Conservation (phyloP, 1,140 invertebrate species). For the Bicyclus anynana region DNA sequence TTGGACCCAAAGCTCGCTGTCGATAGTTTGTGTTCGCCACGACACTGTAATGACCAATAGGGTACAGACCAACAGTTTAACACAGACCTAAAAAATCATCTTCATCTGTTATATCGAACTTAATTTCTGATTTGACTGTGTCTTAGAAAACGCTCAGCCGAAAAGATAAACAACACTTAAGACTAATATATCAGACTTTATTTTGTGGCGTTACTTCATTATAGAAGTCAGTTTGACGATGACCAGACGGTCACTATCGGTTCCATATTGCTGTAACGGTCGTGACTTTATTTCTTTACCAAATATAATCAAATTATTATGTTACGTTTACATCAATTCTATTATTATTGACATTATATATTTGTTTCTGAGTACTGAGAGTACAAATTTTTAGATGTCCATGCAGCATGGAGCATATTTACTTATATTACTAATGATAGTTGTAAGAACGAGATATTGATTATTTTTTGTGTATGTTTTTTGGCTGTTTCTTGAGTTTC, state of each 20-base stretch:
- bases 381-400: conserved; percentile 27
- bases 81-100: too few species aligned
- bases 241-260: neutral
- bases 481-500: neutral
- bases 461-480: neutral
- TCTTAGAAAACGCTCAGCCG: too few species aligned
- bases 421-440: neutral
- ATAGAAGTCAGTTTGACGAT: too few species aligned
- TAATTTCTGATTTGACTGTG: too few species aligned
- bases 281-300: neutral
- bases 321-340: neutral
- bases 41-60: too few species aligned
- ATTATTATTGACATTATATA: conserved; percentile 5
- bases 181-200: too few species aligned
- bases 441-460: neutral
- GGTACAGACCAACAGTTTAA: too few species aligned
- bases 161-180: too few species aligned
- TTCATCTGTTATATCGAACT: too few species aligned
- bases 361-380: conserved; percentile 31
- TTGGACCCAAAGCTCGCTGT: too few species aligned
- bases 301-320: neutral
- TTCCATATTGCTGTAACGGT: neutral
- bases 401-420: conserved; percentile 3
- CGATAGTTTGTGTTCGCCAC: too few species aligned
- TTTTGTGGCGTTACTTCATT: too few species aligned